Evolutionary conservation across 1,140 invertebrate genomes (phyloP), one percentile per base, ranked within the genome.

Genomic region (Megathymus violae): DNA sequence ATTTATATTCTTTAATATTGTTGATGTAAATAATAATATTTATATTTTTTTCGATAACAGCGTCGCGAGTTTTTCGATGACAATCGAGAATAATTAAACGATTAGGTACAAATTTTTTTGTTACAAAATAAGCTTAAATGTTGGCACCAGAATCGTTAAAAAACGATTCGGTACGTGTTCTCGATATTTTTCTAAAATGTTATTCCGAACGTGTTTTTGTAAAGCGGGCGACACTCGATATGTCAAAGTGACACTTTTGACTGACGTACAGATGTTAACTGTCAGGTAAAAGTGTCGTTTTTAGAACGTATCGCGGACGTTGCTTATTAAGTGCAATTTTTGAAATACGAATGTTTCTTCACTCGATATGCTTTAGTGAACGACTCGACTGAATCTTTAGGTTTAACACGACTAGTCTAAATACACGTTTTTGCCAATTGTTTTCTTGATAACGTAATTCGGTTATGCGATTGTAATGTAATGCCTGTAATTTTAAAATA

Each of bases 371-470:
- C 74, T 74, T 73, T 72, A 71, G 62, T 73, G 65, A 71, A 74
- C 76, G 68, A 78, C 66, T 70, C 75, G 78, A 82, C 80, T 85
- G 82, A 85, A 68, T 69, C 64, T 70, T 77, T 81, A 82, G 71
- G 66, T 80, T 75, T 71, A 72, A 67, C 70, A 71, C 68, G 50
- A 76, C 76, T 85, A 79, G 74, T 84, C 77, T 74, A 78, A 80
- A 71, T 74, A 56, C 58, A 65, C 58, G 41, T 64, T 62, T 63
- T 78, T 65, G 63, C 63, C 54, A 74, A 64, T 69, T 60, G 51
- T 70, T 66, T 54, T 58, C 43, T 65, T 25, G 14, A 38, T 48
- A 47, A 61, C 17, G 38, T 44, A 40, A 52, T 17, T 54, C 40
- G 38, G 22, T 56, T 15, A 56, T 40, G 52, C 52, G 13, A 56